Evolutionary conservation across 2,888 invertebrate species (phyloP).

Genomic region (Drosophila seclusa): DNA sequence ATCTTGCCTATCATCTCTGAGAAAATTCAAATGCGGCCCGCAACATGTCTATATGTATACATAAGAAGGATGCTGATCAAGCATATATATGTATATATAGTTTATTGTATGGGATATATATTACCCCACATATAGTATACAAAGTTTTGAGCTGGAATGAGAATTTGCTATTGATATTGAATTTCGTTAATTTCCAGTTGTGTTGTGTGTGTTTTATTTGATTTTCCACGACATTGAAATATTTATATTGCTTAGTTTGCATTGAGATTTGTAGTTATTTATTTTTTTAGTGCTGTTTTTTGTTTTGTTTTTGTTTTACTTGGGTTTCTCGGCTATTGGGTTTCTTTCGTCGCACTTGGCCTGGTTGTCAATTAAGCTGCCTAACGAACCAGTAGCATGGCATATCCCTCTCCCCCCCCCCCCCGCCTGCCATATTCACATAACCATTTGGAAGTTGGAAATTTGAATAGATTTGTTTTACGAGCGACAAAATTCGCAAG

Average conservation of each 20-base stretch:
- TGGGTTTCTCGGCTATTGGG: conserved; percentile 18
- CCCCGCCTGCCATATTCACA: conserved; percentile 16
- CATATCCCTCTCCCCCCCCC: neutral
- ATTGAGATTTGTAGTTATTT: conserved; percentile 5
- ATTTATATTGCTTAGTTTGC: conserved; percentile 2
- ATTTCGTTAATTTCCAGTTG: neutral
- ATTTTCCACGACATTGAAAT: conserved; percentile 14
- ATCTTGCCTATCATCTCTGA: neutral
- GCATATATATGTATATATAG: neutral
- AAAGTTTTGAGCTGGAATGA: neutral
- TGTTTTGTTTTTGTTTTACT: conserved; percentile 11
- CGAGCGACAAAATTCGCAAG: conserved; percentile 54
- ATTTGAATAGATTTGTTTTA: conserved; percentile 49
- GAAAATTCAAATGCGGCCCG: neutral
- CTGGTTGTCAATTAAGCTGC: conserved; percentile 64
- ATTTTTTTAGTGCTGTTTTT: conserved; percentile 10
- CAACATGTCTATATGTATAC: neutral
- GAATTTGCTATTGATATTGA: conserved; percentile 8
- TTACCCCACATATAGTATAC: no score
- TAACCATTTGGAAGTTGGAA: conserved; percentile 31
- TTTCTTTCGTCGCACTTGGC: conserved; percentile 38
- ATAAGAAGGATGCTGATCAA: neutral
- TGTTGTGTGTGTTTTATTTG: neutral
- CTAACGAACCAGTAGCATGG: conserved; percentile 54
- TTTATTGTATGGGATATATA: neutral